phyloP scores from a whole-genome alignment of 2,113 vertebrate species.

The Ceyx margarethae region DNA sequence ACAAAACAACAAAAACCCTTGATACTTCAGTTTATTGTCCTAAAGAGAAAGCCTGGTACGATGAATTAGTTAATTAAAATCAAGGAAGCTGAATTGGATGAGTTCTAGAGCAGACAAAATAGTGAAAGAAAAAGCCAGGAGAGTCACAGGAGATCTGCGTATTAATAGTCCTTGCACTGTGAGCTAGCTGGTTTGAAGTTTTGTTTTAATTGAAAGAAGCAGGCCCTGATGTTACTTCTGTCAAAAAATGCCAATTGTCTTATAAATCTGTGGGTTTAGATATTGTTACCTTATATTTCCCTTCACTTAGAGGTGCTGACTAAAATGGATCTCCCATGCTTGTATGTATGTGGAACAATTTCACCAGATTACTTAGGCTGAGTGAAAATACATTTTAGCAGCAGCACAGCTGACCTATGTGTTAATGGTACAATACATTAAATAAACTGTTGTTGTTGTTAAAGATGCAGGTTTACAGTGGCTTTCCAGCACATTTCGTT shows the following conservation, averaged over 20 bases:
- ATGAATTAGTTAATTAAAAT: neutral
- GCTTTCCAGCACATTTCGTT: slow-evolving; percentile 83
- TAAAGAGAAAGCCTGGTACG: neutral
- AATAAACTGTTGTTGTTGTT: neutral
- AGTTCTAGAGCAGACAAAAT: neutral
- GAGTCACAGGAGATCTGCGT: neutral
- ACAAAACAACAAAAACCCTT: neutral
- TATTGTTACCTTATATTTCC: neutral
- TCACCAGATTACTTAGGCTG: neutral
- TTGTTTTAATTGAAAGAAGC: neutral
- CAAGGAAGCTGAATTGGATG: neutral
- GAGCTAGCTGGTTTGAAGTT: neutral
- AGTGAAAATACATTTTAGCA: neutral
- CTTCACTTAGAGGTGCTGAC: neutral
- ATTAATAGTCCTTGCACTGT: neutral
- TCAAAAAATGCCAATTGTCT: neutral
- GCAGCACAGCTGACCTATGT: neutral
- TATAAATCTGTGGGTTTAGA: neutral
- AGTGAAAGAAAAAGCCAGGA: neutral
- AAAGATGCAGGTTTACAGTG: slow-evolving; percentile 84
- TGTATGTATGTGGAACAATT: neutral
- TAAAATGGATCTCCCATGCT: neutral
- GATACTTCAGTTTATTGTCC: neutral
- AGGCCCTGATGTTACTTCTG: neutral
- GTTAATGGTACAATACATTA: neutral